Evolutionary conservation across 2,888 invertebrate species (phyloP).

Genomic region (Pammene aurita): DNA sequence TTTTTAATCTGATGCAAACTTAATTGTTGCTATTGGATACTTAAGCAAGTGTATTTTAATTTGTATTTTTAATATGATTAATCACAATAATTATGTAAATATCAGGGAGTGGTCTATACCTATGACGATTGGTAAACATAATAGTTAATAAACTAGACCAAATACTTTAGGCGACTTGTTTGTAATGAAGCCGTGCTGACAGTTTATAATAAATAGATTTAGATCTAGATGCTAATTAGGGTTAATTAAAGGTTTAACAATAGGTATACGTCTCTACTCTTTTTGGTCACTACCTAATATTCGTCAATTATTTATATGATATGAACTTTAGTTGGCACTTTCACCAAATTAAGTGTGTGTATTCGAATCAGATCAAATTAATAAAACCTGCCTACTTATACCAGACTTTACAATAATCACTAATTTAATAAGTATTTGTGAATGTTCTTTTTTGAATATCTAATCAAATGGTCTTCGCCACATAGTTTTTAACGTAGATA

Average conservation of each 20-base stretch:
- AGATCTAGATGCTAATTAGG: conserved; percentile 36
- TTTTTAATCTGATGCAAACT: conserved; percentile 25
- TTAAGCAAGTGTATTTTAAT: conserved; percentile 18
- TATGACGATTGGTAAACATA: conserved; percentile 35
- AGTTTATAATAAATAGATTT: conserved; percentile 32
- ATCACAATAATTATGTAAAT: conserved; percentile 5
- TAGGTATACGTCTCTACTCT: conserved; percentile 37
- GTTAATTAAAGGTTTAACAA: conserved; percentile 33
- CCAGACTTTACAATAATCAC: conserved; percentile 8
- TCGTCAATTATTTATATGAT: conserved; percentile 42
- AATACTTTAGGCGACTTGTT: conserved; percentile 38
- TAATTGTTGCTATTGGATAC: conserved; percentile 19
- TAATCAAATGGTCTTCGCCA: conserved; percentile 23
- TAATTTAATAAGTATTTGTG: conserved; percentile 12
- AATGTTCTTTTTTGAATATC: conserved; percentile 20
- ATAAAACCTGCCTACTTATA: conserved; percentile 3
- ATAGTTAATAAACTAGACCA: conserved; percentile 39
- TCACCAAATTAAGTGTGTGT: conserved; percentile 33
- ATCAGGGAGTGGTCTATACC: conserved; percentile 29
- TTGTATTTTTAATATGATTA: conserved; percentile 5
- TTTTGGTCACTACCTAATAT: conserved; percentile 37
- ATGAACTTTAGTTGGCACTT: conserved; percentile 38
- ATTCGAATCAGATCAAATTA: conserved; percentile 39
- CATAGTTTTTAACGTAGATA: conserved; percentile 27
- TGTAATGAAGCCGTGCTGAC: conserved; percentile 39